phyloP scores from a whole-genome alignment of 2,113 vertebrate species.

The Protobothrops mucrosquamatus region DNA sequence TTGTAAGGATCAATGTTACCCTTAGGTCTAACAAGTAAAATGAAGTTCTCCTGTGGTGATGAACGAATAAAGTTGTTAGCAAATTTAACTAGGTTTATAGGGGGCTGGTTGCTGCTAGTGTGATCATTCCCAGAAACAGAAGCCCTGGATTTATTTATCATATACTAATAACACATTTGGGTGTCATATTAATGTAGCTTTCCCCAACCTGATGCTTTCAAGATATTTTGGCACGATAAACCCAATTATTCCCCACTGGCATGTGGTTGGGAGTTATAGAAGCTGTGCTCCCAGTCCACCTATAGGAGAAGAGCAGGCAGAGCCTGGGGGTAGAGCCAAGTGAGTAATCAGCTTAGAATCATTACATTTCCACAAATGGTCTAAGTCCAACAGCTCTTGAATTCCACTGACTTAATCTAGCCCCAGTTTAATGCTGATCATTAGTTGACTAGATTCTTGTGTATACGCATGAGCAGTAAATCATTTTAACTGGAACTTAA shows the following conservation, averaged over 20 bases:
- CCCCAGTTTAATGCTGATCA: background rate
- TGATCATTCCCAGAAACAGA: constrained; percentile 61
- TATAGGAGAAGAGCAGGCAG: background rate
- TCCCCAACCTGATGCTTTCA: background rate
- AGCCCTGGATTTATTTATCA: constrained; percentile 7
- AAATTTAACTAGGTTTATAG: constrained; percentile 25
- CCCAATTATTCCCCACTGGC: background rate
- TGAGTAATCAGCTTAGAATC: background rate
- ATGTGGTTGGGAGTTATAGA: background rate
- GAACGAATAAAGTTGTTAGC: constrained; percentile 63
- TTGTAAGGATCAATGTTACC: constrained; percentile 61
- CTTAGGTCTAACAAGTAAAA: constrained; percentile 66
- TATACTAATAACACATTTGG: background rate
- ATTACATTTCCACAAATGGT: background rate
- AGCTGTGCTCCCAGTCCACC: background rate
- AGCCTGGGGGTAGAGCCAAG: background rate
- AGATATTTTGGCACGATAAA: background rate
- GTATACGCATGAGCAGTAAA: background rate
- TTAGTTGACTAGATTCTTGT: background rate
- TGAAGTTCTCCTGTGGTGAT: constrained; percentile 62
- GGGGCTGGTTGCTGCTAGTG: constrained; percentile 12
- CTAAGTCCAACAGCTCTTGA: background rate
- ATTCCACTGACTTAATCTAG: background rate
- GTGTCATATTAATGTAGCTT: background rate
- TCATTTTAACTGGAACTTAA: background rate